Evolutionary conservation across 23 tunicate species (phyloP).

Genomic region (Clavelina lepadiformis): DNA sequence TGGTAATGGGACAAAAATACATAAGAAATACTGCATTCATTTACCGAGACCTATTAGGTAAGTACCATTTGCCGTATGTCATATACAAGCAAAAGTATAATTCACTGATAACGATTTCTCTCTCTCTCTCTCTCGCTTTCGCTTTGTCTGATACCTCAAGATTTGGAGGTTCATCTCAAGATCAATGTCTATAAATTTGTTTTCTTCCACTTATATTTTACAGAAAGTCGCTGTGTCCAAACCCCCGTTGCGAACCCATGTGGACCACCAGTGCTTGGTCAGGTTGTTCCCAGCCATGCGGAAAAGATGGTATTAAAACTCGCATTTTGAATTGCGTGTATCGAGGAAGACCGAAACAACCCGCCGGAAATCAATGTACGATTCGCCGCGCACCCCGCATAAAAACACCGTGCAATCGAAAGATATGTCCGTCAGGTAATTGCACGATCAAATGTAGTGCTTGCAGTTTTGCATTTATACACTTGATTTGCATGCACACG

Average conservation of each 20-base stretch:
- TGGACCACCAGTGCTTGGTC: conserved; percentile 83
- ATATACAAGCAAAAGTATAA: background rate
- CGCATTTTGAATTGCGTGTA: conserved; percentile 76
- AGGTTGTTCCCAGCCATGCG: conserved; percentile 82
- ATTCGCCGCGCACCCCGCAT: conserved; percentile 50
- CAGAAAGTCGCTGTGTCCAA: conserved; percentile 51
- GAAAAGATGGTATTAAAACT: conserved; percentile 66
- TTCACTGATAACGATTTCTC: too few relatives aligned
- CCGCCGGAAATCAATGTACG: conserved; percentile 62
- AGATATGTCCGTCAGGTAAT: conserved; percentile 12
- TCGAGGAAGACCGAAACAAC: conserved; percentile 62
- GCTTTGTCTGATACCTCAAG: too few relatives aligned
- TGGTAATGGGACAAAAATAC: conserved; percentile 27
- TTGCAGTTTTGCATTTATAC: background rate
- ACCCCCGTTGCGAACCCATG: conserved; percentile 55
- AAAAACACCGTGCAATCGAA: conserved; percentile 49
- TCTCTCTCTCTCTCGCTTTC: too few relatives aligned
- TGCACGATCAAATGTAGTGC: conserved; percentile 3
- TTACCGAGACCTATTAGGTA: conserved; percentile 42
- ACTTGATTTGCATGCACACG: background rate
- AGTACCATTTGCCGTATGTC: too few relatives aligned
- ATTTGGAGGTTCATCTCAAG: too few relatives aligned
- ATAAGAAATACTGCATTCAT: conserved; percentile 15
- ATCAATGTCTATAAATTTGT: background rate
- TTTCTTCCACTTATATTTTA: background rate